A percentile compares a stretch with the other conserved stretches of the same genome.
phyloP scores from a whole-genome alignment of 2,113 vertebrate species.

The Emydura subglobosa region DNA sequence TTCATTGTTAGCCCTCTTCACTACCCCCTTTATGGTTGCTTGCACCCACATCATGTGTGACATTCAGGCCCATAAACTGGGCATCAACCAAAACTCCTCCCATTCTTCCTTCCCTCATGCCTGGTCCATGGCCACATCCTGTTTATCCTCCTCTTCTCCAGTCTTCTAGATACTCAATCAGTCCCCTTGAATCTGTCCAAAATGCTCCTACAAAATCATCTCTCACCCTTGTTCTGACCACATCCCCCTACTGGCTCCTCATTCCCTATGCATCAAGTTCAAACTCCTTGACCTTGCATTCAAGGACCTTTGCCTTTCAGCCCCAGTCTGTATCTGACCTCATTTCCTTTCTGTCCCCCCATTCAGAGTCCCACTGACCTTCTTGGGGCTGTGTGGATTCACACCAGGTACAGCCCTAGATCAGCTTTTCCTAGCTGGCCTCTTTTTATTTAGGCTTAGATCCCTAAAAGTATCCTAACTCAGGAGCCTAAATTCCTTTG shows the following conservation, averaged over 20 bases:
- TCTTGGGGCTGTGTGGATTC: background rate
- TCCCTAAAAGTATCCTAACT: background rate
- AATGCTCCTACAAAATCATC: background rate
- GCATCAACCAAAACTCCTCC: background rate
- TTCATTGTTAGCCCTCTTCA: background rate
- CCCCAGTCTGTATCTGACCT: background rate
- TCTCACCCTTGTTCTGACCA: background rate
- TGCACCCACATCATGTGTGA: background rate
- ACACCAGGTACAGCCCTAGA: background rate
- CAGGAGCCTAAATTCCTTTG: background rate
- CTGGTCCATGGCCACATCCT: background rate
- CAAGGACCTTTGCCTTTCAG: background rate
- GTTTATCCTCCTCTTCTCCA: background rate
- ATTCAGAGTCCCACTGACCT: background rate
- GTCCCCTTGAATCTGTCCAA: background rate
- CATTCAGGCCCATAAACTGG: fast-evolving
- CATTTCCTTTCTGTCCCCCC: background rate
- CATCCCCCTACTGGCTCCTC: background rate
- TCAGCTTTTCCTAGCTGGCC: background rate
- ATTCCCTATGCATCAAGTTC: background rate
- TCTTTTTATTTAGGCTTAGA: background rate
- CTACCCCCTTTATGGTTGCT: background rate
- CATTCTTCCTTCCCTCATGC: background rate
- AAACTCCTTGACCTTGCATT: background rate
- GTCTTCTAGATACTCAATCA: background rate